Evolutionary conservation across 2,113 vertebrate species (phyloP).

Genomic region (Chloropsis cyanopogon): DNA sequence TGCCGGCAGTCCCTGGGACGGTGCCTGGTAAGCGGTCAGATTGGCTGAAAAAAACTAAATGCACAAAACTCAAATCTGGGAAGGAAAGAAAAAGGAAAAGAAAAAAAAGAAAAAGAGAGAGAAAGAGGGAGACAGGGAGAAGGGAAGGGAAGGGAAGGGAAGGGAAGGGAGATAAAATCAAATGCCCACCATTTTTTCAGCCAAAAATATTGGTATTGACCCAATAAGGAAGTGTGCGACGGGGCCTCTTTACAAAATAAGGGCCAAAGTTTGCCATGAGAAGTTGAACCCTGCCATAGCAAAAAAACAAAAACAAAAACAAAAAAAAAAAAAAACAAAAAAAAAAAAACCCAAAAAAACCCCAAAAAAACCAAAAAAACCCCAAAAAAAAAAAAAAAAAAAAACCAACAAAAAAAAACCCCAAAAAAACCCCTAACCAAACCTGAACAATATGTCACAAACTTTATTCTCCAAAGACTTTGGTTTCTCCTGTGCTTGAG

Average conservation of each 20-base stretch:
- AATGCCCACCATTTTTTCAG: not conserved
- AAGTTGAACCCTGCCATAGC: not conserved
- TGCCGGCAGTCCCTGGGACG: too few relatives aligned
- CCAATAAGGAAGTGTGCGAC: fast-evolving
- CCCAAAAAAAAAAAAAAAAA: too few relatives aligned
- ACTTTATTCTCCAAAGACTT: not conserved
- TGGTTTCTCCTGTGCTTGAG: not conserved
- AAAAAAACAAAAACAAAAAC: not conserved
- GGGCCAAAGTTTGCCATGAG: not conserved
- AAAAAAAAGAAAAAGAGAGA: fast-evolving
- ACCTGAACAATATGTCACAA: not conserved
- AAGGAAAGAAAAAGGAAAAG: fast-evolving
- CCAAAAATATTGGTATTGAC: not conserved
- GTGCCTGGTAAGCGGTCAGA: fast-evolving
- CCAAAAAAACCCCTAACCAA: too few relatives aligned
- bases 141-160: too few relatives aligned
- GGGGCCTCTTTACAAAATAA: not conserved
- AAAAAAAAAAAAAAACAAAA: too few relatives aligned
- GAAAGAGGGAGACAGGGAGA: fast-evolving
- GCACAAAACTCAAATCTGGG: not conserved
- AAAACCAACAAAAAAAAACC: too few relatives aligned
- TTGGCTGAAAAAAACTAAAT: not conserved
- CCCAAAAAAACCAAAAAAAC: too few relatives aligned
- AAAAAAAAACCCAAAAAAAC: too few relatives aligned
- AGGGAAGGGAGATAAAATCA: not conserved